These are phyloP conservation scores for Turnix velox DNA, from an alignment of 2,113 vertebrate genomes.

Conservation along the genomic window DNA sequence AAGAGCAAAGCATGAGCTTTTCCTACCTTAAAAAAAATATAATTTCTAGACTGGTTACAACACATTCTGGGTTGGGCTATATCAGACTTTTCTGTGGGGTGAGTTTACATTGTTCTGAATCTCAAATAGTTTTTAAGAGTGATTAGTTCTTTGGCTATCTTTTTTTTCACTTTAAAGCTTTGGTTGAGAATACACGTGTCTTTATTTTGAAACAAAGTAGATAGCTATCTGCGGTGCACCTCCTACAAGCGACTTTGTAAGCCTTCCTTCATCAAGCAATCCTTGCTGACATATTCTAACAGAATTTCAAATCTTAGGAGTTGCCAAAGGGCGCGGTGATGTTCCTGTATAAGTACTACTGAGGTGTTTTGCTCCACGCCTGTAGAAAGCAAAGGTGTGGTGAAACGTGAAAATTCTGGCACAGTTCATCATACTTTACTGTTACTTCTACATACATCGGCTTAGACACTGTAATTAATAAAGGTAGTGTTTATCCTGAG, in stretches of 20 bases:
- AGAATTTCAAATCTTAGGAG: background rate
- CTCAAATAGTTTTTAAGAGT: background rate
- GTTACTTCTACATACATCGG: background rate
- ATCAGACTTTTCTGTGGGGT: background rate
- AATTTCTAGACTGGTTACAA: background rate
- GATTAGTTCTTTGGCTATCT: background rate
- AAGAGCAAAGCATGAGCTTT: background rate
- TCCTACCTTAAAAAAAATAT: background rate
- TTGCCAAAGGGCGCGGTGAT: slow-evolving; percentile 36
- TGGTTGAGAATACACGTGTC: background rate
- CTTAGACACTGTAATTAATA: background rate
- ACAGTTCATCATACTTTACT: background rate
- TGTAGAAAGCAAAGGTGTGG: slow-evolving; percentile 46
- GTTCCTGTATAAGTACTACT: background rate
- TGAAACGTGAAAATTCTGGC: background rate
- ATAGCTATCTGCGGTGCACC: background rate
- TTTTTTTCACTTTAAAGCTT: background rate
- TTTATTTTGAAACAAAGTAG: slow-evolving; percentile 40
- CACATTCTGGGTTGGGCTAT: background rate
- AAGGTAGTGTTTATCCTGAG: background rate
- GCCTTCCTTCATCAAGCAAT: background rate
- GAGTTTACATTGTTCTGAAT: background rate
- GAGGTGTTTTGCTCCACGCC: slow-evolving; percentile 9
- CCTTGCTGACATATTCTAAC: background rate
- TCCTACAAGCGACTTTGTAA: background rate